Base-by-base conservation (phyloP, 2,113 vertebrate genomes). In the Cyphomyrus plagiostoma region DNA sequence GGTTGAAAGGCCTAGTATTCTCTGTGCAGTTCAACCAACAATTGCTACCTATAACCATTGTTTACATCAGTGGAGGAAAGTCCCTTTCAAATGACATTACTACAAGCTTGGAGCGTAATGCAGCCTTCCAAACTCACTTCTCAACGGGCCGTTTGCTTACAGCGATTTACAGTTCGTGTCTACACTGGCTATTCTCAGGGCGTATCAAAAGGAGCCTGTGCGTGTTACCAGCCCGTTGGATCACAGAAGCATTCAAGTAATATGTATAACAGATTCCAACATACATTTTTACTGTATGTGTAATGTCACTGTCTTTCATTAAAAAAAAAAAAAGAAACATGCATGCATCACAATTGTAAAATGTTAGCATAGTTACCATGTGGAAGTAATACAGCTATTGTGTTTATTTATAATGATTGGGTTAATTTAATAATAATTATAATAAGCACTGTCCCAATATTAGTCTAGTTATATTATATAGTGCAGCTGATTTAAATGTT, bases 1-100 rank as follows among this genome's bases (percentile, higher is more conserved):
- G 62, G 62, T 70, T 26, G 1, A 26, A 70, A 10, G 62, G 62
- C 62, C 62, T 30, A 70, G 62, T 70, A 70, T 70, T 70, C 26
- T 35, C 74, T 19, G 74, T 80, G 74, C 30, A 42, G 15, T 80
- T 80, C 17, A 80, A 17, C 70, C 70, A 39, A 39, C 70, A 77
- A 42, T 35, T 80, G 82, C 21, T 46, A n/a, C 82, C 45, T 84
- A 48, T 84, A 84, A 45, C 80, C n/a, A 35, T 0, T 5, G 50
- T 87, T 87, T 21, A 52, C 30, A 50, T 87, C 49, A 56, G 23
- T 42, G 17, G 21, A 45, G 80, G 21, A 23, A 83, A 84, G 49
- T 53, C 85, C n/a, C 85, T 35, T 56, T 87, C 45, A 87, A 56
- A 87, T 30, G 26, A 87, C 85, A 87, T 87, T 87, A 87, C 19